Evolutionary conservation across 2,888 invertebrate genomes (phyloP), one percentile per base, ranked within the genome.

Genomic region (Cryptophagus acutangulus): DNA sequence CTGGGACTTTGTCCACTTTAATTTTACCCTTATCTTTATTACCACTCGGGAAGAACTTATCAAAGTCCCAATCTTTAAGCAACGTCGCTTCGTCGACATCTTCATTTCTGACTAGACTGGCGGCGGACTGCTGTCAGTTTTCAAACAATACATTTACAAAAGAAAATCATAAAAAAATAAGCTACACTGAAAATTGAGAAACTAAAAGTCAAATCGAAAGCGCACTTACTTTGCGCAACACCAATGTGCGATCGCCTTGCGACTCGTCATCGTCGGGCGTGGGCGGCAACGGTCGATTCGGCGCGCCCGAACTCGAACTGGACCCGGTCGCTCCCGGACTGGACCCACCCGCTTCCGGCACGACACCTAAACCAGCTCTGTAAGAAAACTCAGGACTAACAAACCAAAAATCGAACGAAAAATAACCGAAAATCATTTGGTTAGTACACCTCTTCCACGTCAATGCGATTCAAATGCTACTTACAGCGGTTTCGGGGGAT

Each of bases 401-500:
- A 62, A 51, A 57, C 45, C 31, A 48, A 47, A 48, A 36, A 36
- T 40, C 36, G 42, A 45, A 48, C 26, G 38, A 49, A 52, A 57
- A 48, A 45, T 36, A 48, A 50, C 31, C 31, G 38, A 24, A 36
- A 31, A 24, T 28, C 31, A 34, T 38, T 20, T 9, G 20, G 20
- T 20, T 20, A 20, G 20, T 20, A 20, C 6, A 20, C 10, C 10
- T 17, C n/a, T 20, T 35, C 16, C n/a, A 35, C 14, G 12, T n/a
- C 25, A 3, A 12, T n/a, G 15, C 12, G 14, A 30, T 28, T n/a
- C 14, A n/a, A n/a, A 31, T 24, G 9, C 36, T 10, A 82, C 88
- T 86, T 74, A 90, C 93, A 96, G 84, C 59, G 95, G 95, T 70
- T 94, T 89, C 14, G 95, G 93, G 40, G 95, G 94, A 74, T 96